Conservation (phyloP, 2,113 vertebrate species). For the Gobius niger region DNA sequence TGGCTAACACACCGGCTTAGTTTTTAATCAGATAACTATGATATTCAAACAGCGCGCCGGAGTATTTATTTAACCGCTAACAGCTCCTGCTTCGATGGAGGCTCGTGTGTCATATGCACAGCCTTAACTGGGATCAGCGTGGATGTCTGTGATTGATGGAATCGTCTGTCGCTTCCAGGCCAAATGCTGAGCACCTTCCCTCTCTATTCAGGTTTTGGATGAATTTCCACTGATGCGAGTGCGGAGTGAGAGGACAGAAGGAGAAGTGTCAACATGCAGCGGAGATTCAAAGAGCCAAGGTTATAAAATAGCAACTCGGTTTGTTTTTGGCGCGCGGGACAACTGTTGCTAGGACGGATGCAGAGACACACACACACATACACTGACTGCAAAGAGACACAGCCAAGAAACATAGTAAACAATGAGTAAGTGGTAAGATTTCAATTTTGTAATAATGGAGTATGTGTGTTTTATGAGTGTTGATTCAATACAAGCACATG, state of each 20-base stretch:
- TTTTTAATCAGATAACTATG: background rate
- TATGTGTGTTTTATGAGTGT: too few species aligned
- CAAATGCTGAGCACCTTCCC: constrained; percentile 37
- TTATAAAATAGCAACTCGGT: constrained; percentile 33
- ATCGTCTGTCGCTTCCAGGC: constrained; percentile 14
- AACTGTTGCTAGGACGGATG: constrained; percentile 46
- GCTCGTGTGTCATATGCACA: background rate
- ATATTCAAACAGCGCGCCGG: background rate
- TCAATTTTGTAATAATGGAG: background rate
- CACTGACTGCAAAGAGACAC: background rate
- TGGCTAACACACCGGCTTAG: background rate
- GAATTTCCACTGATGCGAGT: constrained; percentile 39
- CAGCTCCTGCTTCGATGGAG: background rate
- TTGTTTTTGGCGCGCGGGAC: constrained; percentile 46
- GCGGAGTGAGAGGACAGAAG: constrained; percentile 25
- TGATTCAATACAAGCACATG: too few species aligned
- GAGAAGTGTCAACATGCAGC: constrained; percentile 44
- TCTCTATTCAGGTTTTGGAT: constrained; percentile 27
- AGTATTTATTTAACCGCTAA: constrained; percentile 8
- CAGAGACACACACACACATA: constrained; percentile 11
- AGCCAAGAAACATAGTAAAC: constrained; percentile 6
- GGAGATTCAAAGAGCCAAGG: constrained; percentile 24
- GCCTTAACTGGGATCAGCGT: background rate
- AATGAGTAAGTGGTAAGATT: background rate
- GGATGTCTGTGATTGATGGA: background rate